phyloP scores from a whole-genome alignment of 2,113 vertebrate genomes.

The Irena cyanogastra region DNA sequence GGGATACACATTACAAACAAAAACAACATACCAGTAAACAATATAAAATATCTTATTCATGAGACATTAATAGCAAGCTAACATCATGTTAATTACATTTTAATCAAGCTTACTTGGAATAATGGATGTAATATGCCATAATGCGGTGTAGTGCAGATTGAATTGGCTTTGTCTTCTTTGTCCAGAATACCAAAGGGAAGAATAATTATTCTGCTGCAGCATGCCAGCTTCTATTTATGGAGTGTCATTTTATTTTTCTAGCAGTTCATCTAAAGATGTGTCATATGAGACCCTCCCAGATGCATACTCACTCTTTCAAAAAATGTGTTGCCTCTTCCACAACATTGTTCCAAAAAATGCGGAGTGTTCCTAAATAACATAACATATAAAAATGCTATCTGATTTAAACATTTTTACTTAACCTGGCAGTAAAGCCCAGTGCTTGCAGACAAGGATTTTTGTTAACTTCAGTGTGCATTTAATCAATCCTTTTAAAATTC shows the following conservation, averaged over 20 bases:
- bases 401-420: not conserved
- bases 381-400: not conserved
- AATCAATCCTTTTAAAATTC: not conserved
- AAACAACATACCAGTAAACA: not conserved
- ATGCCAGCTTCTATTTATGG: not conserved
- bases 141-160: not conserved
- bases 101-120: not conserved
- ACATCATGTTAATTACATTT: not conserved
- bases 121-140: not conserved
- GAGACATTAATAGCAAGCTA: not conserved
- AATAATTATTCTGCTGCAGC: not conserved
- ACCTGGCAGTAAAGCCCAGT: not conserved
- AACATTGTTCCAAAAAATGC: not conserved
- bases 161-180: conserved; percentile 10
- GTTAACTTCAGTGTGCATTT: not conserved
- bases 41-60: not conserved
- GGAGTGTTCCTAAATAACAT: not conserved
- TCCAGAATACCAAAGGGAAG: not conserved
- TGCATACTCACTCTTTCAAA: not conserved
- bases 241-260: not conserved
- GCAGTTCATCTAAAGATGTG: not conserved
- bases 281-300: not conserved
- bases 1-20: not conserved
- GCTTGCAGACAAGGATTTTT: not conserved
- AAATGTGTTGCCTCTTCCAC: not conserved